Conservation (phyloP, 2,113 vertebrate species). For the Chaetorhynchus papuensis region DNA sequence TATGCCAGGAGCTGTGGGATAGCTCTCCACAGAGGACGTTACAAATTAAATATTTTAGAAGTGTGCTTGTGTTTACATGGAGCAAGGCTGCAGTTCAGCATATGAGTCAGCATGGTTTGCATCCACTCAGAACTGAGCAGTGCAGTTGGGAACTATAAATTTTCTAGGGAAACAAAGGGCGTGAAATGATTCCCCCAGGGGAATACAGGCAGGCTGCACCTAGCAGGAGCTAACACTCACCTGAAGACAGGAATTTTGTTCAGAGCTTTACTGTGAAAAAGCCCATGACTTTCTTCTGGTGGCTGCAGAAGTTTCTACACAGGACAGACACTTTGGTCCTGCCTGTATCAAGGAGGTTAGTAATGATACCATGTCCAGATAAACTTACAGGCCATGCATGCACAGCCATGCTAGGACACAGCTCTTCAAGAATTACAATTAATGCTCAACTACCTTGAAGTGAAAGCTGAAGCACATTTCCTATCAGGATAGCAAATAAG, state of each 20-base stretch:
- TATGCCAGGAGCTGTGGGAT: conserved; percentile 43
- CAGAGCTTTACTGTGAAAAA: background rate
- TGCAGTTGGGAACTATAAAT: background rate
- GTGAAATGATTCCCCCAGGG: background rate
- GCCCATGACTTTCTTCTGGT: background rate
- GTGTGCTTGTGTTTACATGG: conserved; percentile 41
- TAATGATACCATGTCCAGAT: background rate
- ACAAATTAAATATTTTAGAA: conserved; percentile 57
- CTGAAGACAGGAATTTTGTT: conserved; percentile 29
- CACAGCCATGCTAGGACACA: background rate
- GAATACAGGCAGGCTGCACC: background rate
- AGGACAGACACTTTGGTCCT: background rate
- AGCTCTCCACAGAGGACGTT: conserved; percentile 35
- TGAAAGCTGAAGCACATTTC: background rate
- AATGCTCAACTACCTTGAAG: background rate
- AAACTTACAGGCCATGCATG: background rate
- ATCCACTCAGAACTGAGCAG: background rate
- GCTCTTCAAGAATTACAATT: background rate
- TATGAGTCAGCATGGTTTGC: conserved; percentile 47
- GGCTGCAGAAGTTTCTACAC: background rate
- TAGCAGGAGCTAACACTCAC: background rate
- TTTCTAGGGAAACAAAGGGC: background rate
- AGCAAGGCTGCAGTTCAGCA: conserved; percentile 17
- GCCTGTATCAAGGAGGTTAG: background rate
- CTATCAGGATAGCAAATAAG: background rate